Conservation (phyloP, 2,113 vertebrate genomes). For the Ophthalmolycus amberensis region DNA sequence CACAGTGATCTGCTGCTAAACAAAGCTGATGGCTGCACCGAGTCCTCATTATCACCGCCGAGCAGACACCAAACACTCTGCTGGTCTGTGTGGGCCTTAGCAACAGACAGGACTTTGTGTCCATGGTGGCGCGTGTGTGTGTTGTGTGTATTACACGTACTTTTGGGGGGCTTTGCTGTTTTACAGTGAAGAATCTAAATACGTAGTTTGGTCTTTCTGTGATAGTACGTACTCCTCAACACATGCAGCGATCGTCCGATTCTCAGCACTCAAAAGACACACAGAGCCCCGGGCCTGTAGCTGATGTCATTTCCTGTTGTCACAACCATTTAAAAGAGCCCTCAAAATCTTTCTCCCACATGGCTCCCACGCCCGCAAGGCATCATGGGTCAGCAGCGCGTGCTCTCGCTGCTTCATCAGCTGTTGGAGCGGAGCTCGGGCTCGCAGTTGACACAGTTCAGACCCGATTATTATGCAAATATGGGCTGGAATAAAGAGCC, state of each 20-base stretch:
- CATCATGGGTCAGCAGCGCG: slow-evolving; percentile 71
- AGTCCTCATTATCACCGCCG: slow-evolving; percentile 55
- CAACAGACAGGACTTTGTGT: slow-evolving; percentile 23
- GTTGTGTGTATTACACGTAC: not conserved
- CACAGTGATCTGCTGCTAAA: slow-evolving; percentile 47
- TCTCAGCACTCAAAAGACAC: slow-evolving; percentile 19
- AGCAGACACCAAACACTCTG: slow-evolving; percentile 37
- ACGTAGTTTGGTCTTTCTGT: not conserved
- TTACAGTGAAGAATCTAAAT: not conserved
- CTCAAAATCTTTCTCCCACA: slow-evolving; percentile 54
- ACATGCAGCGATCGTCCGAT: not conserved
- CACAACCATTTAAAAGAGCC: slow-evolving; percentile 60
- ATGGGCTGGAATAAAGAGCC: slow-evolving; percentile 63
- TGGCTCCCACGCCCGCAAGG: slow-evolving; percentile 69
- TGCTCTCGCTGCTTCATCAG: slow-evolving; percentile 66
- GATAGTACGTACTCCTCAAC: not conserved
- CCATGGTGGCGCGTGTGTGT: not conserved
- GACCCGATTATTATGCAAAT: slow-evolving; percentile 80
- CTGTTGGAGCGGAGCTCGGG: slow-evolving; percentile 55
- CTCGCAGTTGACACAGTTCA: slow-evolving; percentile 67
- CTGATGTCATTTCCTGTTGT: slow-evolving; percentile 74
- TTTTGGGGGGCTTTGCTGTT: not conserved
- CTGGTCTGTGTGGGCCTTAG: slow-evolving; percentile 33
- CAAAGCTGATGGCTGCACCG: slow-evolving; percentile 51
- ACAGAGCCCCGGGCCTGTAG: slow-evolving; percentile 37